A percentile compares a stretch with the other conserved stretches of the same genome.
These are phyloP conservation scores for Aspidiotus destructor DNA, from an alignment of 2,888 invertebrate genomes.

Conservation along the genomic window DNA sequence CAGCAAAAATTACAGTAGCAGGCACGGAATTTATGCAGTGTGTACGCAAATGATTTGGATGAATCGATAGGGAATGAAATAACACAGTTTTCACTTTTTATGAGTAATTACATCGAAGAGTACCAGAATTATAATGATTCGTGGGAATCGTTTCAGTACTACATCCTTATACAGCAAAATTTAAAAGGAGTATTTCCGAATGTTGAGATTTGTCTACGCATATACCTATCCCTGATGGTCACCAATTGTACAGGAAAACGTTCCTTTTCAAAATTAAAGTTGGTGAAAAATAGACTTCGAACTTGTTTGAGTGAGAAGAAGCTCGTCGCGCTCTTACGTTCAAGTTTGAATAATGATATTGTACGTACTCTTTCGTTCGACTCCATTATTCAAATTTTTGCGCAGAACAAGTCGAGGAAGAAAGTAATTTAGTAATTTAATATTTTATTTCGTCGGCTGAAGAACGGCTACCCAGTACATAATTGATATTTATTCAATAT, in stretches of 20 bases:
- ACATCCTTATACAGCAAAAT: not conserved
- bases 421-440: not conserved
- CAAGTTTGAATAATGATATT: not conserved
- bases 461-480: not conserved
- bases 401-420: not conserved
- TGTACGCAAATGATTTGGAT: slow-evolving; percentile 1
- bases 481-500: not conserved
- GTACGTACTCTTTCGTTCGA: not conserved
- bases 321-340: not conserved
- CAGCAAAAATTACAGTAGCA: not conserved
- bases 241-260: not conserved
- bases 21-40: not conserved
- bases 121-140: slow-evolving; percentile 1
- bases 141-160: not conserved
- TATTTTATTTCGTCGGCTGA: not conserved
- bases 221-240: slow-evolving; percentile 1
- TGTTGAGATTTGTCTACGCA: not conserved
- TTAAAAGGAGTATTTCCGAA: not conserved
- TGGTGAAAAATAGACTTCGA: not conserved
- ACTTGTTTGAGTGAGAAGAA: not conserved
- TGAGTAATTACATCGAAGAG: not conserved
- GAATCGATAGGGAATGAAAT: not conserved
- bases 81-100: slow-evolving; percentile 1
- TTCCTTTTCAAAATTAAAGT: not conserved
- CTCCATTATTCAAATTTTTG: not conserved